Evolutionary conservation across 2,797 vertebrate genomes (phyloP).

Genomic region (Melopsittacus undulatus): DNA sequence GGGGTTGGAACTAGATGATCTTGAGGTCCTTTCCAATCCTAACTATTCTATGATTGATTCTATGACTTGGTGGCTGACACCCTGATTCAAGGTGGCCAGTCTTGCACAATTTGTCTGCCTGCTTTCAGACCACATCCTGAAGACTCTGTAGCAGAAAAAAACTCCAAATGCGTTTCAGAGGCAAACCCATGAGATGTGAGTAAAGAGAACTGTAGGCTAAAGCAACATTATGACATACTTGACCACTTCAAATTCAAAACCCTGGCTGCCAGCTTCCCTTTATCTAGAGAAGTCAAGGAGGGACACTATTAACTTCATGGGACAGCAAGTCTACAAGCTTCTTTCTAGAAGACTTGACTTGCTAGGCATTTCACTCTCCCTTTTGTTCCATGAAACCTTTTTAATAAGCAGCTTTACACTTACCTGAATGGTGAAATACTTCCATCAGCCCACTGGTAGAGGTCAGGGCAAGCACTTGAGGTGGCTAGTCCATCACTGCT

Average conservation of each 20-base stretch:
- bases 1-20: too few relatives aligned
- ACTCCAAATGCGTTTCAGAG: background rate
- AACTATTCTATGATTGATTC: too few relatives aligned
- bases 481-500: conserved; percentile 77
- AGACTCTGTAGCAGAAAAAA: background rate
- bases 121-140: background rate
- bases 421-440: conserved; percentile 87
- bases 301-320: background rate
- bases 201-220: background rate
- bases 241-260: background rate
- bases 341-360: background rate
- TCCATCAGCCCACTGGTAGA: conserved; percentile 92
- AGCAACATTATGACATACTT: background rate
- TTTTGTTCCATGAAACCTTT: background rate
- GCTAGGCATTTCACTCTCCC: background rate
- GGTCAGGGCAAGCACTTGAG: conserved; percentile 83
- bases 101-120: background rate
- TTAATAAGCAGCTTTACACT: background rate
- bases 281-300: background rate
- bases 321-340: background rate
- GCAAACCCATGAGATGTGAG: background rate
- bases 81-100: background rate
- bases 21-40: too few relatives aligned
- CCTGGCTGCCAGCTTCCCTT: background rate
- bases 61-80: background rate